Conservation (phyloP, 2,797 vertebrate genomes). For the Lycodopsis pacificus region DNA sequence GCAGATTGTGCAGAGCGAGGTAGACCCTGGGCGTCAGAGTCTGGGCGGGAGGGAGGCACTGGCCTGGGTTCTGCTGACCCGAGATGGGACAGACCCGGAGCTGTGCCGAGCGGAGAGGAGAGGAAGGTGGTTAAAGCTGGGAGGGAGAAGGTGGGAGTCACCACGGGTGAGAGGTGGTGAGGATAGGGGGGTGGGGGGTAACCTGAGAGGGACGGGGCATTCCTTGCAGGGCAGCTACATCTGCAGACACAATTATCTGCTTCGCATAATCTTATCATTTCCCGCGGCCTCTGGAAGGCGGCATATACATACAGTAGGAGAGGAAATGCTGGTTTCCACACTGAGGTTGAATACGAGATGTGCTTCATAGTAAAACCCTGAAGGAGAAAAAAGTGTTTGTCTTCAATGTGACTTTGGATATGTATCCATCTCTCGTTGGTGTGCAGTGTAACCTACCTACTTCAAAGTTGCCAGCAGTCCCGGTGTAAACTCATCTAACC, state of each 20-base stretch:
- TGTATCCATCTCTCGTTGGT: constrained; percentile 1
- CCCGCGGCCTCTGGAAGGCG: constrained; percentile 43
- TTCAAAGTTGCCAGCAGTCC: constrained; percentile 39
- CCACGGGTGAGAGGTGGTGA: constrained; percentile 59
- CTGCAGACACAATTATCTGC: constrained; percentile 83
- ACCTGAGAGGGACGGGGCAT: constrained; percentile 83
- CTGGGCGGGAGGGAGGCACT: background rate
- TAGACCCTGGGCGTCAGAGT: background rate
- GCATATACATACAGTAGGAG: background rate
- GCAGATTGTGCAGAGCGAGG: constrained; percentile 26
- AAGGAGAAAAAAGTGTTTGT: background rate
- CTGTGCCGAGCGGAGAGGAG: constrained; percentile 7
- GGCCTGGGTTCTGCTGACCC: constrained; percentile 32
- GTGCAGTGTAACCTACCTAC: constrained; percentile 44
- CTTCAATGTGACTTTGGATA: constrained; percentile 23
- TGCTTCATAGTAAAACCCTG: too few species aligned
- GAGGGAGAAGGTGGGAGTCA: constrained; percentile 62
- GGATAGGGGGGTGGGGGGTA: constrained; percentile 73
- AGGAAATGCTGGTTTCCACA: background rate
- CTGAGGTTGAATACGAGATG: background rate
- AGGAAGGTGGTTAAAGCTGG: constrained; percentile 53
- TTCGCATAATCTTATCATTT: constrained; percentile 79
- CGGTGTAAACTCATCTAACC: constrained; percentile 61
- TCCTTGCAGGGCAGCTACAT: constrained; percentile 85
- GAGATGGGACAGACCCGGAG: constrained; percentile 26